Percentiles rank a stretch among this genome's conserved stretches.
Conservation (phyloP, 2,888 invertebrate species). For the Isoperla grammatica region DNA sequence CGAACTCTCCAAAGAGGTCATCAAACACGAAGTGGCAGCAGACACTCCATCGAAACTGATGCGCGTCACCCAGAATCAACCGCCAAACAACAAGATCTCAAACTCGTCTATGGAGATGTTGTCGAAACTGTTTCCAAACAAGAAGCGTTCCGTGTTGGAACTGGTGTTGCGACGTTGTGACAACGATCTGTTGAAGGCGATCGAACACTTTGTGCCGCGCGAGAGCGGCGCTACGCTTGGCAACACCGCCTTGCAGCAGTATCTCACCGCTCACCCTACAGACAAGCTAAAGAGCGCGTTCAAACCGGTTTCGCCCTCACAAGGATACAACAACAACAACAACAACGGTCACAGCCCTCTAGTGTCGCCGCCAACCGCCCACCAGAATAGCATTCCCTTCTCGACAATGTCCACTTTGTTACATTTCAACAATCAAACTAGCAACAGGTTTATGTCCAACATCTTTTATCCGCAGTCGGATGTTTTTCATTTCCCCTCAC, state of each 20-base stretch:
- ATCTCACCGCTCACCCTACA: conserved; percentile 19
- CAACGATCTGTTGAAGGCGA: conserved; percentile 83
- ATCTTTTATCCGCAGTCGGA: conserved; percentile 17
- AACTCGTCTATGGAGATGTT: conserved; percentile 69
- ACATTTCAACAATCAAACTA: conserved; percentile 20
- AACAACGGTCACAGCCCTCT: conserved; percentile 5
- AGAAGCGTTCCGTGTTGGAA: conserved; percentile 81
- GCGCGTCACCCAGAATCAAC: conserved; percentile 35
- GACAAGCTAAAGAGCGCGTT: conserved; percentile 22
- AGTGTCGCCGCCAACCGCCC: conserved; percentile 21
- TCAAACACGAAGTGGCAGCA: conserved; percentile 33
- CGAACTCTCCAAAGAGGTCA: conserved; percentile 31
- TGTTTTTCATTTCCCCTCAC: conserved; percentile 7
- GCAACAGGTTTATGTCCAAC: conserved; percentile 13
- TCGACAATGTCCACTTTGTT: conserved; percentile 24
- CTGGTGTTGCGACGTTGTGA: conserved; percentile 88
- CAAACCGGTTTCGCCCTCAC: conserved; percentile 25
- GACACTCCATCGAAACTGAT: conserved; percentile 55
- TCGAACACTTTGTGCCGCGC: conserved; percentile 66
- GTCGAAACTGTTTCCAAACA: conserved; percentile 81
- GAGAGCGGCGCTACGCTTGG: conserved; percentile 7
- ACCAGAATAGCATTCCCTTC: conserved; percentile 24
- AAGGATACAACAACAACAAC: background rate
- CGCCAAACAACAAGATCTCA: conserved; percentile 28
- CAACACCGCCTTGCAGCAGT: conserved; percentile 24